A percentile compares a stretch with the other conserved stretches of the same genome.
These are phyloP conservation scores for Vanessa atalanta DNA, from an alignment of 1,140 invertebrate genomes.

Conservation along the genomic window DNA sequence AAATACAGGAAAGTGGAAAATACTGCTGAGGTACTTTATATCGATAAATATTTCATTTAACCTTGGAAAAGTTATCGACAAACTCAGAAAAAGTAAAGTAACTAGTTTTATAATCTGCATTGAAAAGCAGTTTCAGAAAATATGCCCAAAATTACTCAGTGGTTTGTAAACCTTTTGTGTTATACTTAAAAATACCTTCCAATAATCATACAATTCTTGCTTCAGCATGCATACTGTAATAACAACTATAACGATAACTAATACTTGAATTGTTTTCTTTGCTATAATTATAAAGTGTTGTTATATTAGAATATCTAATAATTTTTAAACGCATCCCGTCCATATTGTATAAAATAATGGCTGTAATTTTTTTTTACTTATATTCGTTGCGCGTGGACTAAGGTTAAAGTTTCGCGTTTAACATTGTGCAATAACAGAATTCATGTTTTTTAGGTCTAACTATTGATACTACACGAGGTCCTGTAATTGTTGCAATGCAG, in stretches of 20 bases:
- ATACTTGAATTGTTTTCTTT: no score
- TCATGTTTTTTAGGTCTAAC: background rate
- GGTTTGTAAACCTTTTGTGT: no score
- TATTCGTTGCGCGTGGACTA: background rate
- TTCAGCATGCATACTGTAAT: no score
- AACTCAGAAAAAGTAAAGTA: background rate
- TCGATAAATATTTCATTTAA: background rate
- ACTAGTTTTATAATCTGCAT: no score
- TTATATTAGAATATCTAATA: background rate
- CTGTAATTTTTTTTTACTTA: background rate
- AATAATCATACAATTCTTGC: no score
- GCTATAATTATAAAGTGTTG: no score
- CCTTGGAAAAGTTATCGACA: background rate
- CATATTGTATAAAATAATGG: background rate
- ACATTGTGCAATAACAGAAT: slow-evolving; percentile 3
- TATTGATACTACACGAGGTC: slow-evolving; percentile 8
- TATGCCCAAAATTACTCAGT: no score
- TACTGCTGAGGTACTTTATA: background rate
- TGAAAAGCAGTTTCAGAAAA: no score
- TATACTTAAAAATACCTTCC: no score
- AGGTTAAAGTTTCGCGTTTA: background rate
- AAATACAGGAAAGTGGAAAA: background rate
- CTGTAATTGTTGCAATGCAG: slow-evolving; percentile 53
- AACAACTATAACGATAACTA: no score
- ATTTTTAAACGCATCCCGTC: slow-evolving; percentile 5